phyloP scores from a whole-genome alignment of 2,797 vertebrate species.

The Mus minutoides region DNA sequence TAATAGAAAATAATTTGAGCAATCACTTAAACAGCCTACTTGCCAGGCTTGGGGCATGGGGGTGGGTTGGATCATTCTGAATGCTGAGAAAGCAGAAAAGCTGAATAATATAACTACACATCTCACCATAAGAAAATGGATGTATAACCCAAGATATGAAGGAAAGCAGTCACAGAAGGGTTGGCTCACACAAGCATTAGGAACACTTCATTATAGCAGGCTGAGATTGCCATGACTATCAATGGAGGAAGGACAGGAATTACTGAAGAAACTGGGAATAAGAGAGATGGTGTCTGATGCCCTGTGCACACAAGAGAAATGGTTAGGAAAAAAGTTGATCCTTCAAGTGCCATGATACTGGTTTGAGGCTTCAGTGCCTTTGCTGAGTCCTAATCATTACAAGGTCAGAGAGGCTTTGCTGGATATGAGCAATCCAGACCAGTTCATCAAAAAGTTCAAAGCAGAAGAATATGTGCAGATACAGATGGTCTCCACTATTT shows the following conservation, averaged over 20 bases:
- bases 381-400: neutral
- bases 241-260: neutral
- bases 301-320: neutral
- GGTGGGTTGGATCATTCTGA: neutral
- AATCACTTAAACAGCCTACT: neutral
- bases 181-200: neutral
- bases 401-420: neutral
- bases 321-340: neutral
- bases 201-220: neutral
- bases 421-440: neutral
- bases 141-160: neutral
- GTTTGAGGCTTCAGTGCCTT: neutral
- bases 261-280: neutral
- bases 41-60: neutral
- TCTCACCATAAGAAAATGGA: neutral
- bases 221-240: neutral
- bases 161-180: neutral
- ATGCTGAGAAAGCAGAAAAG: neutral
- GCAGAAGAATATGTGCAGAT: neutral
- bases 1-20: neutral
- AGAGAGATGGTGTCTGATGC: neutral
- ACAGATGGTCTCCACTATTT: neutral
- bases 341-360: neutral
- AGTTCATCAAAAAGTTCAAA: neutral
- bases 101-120: neutral